Evolutionary conservation across 2,113 vertebrate genomes (phyloP).

Genomic region (Oriolus oriolus): DNA sequence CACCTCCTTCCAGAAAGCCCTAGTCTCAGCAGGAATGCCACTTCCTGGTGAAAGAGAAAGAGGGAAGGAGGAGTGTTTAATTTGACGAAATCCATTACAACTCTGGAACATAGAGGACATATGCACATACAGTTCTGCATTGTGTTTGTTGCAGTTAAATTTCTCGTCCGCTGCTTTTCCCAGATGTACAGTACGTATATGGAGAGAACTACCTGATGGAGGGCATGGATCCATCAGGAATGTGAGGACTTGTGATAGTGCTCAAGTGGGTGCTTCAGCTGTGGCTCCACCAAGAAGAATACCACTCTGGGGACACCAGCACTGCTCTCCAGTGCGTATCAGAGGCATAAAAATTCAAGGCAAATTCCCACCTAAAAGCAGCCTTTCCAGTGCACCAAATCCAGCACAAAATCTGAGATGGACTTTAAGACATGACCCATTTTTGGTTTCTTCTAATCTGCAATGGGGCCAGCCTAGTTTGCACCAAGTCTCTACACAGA

Average conservation of each 20-base stretch:
- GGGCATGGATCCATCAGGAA: neutral
- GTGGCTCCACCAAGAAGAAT: neutral
- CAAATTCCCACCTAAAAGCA: neutral
- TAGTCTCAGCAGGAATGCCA: accelerated
- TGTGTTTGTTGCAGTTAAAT: neutral
- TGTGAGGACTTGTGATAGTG: neutral
- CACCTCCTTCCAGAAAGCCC: neutral
- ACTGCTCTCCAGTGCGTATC: neutral
- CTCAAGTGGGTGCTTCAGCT: neutral
- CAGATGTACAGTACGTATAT: neutral
- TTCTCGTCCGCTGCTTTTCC: neutral
- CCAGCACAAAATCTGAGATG: neutral
- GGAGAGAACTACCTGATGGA: neutral
- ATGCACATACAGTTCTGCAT: neutral
- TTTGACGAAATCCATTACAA: neutral
- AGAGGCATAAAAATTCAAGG: neutral
- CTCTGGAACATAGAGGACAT: neutral
- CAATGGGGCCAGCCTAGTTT: neutral
- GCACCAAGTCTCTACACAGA: neutral
- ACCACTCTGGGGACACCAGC: neutral
- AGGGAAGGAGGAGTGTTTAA: neutral
- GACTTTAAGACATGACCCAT: neutral
- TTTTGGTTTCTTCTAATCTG: neutral
- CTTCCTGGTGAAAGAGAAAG: neutral
- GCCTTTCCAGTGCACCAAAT: neutral